Evolutionary conservation across 2,113 vertebrate species (phyloP).

Genomic region (Thryonomys swinderianus): DNA sequence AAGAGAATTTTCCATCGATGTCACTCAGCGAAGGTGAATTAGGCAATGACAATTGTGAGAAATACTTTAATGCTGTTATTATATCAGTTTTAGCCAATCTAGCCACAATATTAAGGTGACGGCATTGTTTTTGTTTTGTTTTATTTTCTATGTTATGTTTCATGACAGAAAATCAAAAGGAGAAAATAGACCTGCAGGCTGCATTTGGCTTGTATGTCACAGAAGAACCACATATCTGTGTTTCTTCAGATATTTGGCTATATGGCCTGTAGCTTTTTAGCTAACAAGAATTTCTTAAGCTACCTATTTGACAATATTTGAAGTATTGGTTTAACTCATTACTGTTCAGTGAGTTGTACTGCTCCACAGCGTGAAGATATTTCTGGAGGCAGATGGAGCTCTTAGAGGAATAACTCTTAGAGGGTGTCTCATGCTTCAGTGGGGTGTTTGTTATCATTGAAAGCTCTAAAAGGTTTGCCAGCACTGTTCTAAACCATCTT

Average conservation of each 20-base stretch:
- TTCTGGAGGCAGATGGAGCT: background rate
- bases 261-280: background rate
- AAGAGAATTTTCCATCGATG: conserved; percentile 37
- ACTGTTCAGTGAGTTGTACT: background rate
- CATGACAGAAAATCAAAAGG: conserved; percentile 19
- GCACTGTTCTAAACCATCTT: background rate
- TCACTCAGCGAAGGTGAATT: background rate
- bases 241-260: background rate
- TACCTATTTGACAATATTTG: background rate
- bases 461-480: background rate
- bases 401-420: rapidly evolving
- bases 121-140: background rate
- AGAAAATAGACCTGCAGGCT: background rate
- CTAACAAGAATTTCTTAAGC: background rate
- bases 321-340: background rate
- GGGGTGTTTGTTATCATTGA: background rate
- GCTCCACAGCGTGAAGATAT: background rate
- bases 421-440: background rate
- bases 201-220: rapidly evolving
- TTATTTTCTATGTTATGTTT: background rate
- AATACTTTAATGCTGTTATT: background rate
- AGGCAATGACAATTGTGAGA: background rate
- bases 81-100: background rate
- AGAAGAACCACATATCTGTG: rapidly evolving
- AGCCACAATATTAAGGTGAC: background rate